Base-by-base conservation (phyloP, 2,797 vertebrate species). In the Falco berigora region DNA sequence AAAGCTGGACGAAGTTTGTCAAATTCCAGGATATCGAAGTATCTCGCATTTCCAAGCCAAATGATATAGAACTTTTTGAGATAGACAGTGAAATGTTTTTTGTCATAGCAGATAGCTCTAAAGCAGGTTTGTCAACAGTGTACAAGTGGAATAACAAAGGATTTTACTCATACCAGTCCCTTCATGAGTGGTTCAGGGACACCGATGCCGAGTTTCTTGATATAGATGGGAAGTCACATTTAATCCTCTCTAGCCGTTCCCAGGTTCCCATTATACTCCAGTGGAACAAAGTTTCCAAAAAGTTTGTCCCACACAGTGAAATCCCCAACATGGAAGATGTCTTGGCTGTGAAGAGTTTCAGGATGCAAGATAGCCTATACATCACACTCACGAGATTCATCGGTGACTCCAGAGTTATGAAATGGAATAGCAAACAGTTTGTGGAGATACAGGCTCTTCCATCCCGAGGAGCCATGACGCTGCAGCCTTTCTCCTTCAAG, bases 21-120 rank as follows among this genome's bases (percentile, higher is more conserved):
- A 99, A 99, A 97, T 99, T 99, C 98, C 99, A 99, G 90, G 99
- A 99, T 96, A 99, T 99, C 2, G 99, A 99, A 95, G 99, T 99
- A 23, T 99, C 99, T 72, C 99, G 99, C 92, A 99, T 99, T 93
- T 99, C 99, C 97, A 99, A 99, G 97, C 99, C 99, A 76, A 99
- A 99, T 10, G 99, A 99, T 96, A 99, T 99, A 7, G 99, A 99
- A 82, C 98, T 98, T 7, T 99, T 99, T 88, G 98, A 99, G 97
- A 99, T 99, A 38, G 99, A 99, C 32, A 97, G 98, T 0, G 99
- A 99, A 85, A 99, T 98, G 77, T 99, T 99, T 98, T 99, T 99
- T 94, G 98, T 99, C 91, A 99, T 99, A 23, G 99, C 99, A 1
- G 99, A 99, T 97, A 99, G 99, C 97, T 99, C 99, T 2, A 99